These are phyloP conservation scores for Pseudomyrmex pallidus DNA, from an alignment of 1,140 invertebrate species.

Conservation along the genomic window DNA sequence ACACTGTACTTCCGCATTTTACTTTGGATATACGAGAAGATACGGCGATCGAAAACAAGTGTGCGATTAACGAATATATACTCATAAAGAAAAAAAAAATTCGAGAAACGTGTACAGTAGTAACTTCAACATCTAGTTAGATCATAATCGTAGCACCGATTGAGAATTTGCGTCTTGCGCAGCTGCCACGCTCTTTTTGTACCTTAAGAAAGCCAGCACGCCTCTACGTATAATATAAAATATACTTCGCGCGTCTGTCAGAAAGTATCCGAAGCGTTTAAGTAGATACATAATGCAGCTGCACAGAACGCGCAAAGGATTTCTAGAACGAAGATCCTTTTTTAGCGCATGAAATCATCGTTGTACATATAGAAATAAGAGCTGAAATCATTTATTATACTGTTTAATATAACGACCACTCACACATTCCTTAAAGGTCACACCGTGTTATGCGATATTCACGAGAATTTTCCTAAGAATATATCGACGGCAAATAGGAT, in stretches of 20 bases:
- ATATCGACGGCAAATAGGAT: not conserved
- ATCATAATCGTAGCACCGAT: conserved; percentile 10
- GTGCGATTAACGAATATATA: not conserved
- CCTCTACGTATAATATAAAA: conserved; percentile 49
- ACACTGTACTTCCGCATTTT: conserved; percentile 35
- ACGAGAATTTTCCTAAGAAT: not conserved
- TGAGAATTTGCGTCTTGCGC: conserved; percentile 14
- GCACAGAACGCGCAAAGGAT: conserved; percentile 30
- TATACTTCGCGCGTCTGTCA: conserved; percentile 51
- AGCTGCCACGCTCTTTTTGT: conserved; percentile 54
- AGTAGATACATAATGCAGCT: conserved; percentile 45
- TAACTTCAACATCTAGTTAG: conserved; percentile 55
- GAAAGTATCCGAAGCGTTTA: conserved; percentile 54
- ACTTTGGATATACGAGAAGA: not conserved
- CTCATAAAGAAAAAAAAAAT: not conserved
- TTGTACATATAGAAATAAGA: conserved; percentile 67
- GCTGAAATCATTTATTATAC: conserved; percentile 54
- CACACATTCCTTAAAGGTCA: conserved; percentile 66
- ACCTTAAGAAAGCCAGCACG: conserved; percentile 27
- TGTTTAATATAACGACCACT: conserved; percentile 57
- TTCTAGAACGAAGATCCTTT: conserved; percentile 47
- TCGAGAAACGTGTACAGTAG: conserved; percentile 65
- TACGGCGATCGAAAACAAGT: not conserved
- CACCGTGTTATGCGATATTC: not conserved
- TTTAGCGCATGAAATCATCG: conserved; percentile 50